phyloP scores from a whole-genome alignment of 1,140 invertebrate genomes.

The Cotesia glomerata region DNA sequence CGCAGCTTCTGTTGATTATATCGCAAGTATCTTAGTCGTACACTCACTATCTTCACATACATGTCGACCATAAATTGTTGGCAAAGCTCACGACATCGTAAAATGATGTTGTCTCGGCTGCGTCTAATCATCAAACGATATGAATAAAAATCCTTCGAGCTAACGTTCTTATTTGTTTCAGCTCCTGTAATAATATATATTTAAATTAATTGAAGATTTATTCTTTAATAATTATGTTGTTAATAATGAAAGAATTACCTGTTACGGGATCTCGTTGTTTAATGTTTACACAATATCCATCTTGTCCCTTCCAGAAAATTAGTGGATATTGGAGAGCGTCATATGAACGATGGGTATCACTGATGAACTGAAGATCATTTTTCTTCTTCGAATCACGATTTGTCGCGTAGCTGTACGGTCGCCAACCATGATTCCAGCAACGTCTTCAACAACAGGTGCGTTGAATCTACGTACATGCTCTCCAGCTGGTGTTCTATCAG shows the following conservation, averaged over 20 bases:
- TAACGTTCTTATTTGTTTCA: neutral
- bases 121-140: no score
- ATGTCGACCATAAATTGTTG: slow-evolving; percentile 48
- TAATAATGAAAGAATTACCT: slow-evolving; percentile 23
- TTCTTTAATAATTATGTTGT: neutral
- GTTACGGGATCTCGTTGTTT: slow-evolving; percentile 28
- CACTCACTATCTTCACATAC: slow-evolving; percentile 60
- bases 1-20: no score
- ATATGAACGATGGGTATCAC: slow-evolving; percentile 11
- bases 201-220: neutral
- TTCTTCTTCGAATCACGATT: neutral
- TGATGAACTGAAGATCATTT: neutral
- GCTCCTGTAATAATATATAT: neutral
- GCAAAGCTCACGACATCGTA: no score
- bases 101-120: no score
- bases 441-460: neutral
- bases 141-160: no score
- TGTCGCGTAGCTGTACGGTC: neutral
- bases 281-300: slow-evolving; percentile 24
- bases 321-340: no score
- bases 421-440: neutral
- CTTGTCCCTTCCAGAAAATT: no score
- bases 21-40: slow-evolving; percentile 54
- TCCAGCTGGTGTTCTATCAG: no score
- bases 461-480: no score